Evolutionary conservation across 2,888 invertebrate genomes (phyloP).

Genomic region (Leptinotarsa rubiginosa): DNA sequence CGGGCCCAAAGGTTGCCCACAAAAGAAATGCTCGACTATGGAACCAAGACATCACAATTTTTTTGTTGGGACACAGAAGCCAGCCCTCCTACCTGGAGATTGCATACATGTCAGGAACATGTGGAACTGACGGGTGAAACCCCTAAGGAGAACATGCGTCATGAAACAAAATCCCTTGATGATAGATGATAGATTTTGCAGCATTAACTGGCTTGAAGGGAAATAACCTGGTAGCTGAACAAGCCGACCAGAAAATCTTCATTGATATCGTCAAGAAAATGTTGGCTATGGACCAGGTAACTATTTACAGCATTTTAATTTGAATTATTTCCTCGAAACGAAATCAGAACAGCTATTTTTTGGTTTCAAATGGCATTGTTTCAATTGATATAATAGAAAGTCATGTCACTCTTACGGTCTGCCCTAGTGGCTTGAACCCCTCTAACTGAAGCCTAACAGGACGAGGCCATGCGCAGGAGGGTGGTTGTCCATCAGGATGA

Average conservation of each 20-base stretch:
- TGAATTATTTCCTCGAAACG: too few relatives aligned
- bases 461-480: too few relatives aligned
- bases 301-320: constrained; percentile 60
- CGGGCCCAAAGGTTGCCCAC: constrained; percentile 92
- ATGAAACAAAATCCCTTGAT: constrained; percentile 99
- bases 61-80: constrained; percentile 96
- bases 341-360: too few relatives aligned
- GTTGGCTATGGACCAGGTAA: constrained; percentile 97
- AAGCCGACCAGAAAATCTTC: constrained; percentile 96
- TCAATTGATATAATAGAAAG: too few relatives aligned
- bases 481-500: too few relatives aligned
- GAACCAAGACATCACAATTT: constrained; percentile 98
- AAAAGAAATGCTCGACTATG: constrained; percentile 96
- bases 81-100: constrained; percentile 86
- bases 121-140: constrained; percentile 97
- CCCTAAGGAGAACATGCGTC: constrained; percentile 99
- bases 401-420: too few relatives aligned
- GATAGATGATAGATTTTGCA: constrained; percentile 97
- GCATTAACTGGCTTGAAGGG: constrained; percentile 98
- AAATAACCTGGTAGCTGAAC: constrained; percentile 94
- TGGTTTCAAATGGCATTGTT: too few relatives aligned
- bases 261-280: constrained; percentile 97
- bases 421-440: too few relatives aligned
- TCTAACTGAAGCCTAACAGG: too few relatives aligned
- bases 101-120: constrained; percentile 97